These are phyloP conservation scores for Xenotilapia caudafasciata DNA, from an alignment of 2,113 vertebrate genomes.

Conservation along the genomic window DNA sequence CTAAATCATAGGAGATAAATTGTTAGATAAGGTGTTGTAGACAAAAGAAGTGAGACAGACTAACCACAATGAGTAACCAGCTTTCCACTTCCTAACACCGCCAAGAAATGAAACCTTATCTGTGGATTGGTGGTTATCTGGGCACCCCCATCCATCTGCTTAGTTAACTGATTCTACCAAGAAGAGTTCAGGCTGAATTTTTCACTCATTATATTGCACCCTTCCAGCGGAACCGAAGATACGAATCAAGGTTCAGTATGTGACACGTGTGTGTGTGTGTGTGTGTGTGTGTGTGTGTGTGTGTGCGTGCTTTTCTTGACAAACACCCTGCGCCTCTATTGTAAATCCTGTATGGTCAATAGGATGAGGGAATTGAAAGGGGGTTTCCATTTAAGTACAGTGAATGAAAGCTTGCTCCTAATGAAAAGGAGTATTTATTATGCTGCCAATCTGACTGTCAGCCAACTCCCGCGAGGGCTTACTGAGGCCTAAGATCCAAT, in stretches of 20 bases:
- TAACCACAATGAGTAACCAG: neutral
- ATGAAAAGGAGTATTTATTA: constrained; percentile 66
- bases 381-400: constrained; percentile 56
- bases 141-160: neutral
- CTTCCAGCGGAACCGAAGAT: neutral
- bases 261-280: neutral
- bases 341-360: constrained; percentile 8
- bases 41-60: neutral
- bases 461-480: constrained; percentile 32
- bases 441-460: constrained; percentile 29
- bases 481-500: neutral
- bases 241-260: neutral
- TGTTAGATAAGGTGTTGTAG: neutral
- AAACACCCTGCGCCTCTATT: neutral
- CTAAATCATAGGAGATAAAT: neutral
- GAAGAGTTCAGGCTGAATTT: neutral
- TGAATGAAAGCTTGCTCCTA: constrained; percentile 39
- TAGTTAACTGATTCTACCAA: neutral
- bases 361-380: constrained; percentile 19
- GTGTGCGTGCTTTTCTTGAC: neutral
- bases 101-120: neutral
- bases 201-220: neutral
- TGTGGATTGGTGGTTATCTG: neutral
- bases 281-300: fast-evolving
- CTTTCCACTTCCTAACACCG: neutral